Evolutionary conservation across 1,140 invertebrate species (phyloP).

Genomic region (Drosophila watanabei): DNA sequence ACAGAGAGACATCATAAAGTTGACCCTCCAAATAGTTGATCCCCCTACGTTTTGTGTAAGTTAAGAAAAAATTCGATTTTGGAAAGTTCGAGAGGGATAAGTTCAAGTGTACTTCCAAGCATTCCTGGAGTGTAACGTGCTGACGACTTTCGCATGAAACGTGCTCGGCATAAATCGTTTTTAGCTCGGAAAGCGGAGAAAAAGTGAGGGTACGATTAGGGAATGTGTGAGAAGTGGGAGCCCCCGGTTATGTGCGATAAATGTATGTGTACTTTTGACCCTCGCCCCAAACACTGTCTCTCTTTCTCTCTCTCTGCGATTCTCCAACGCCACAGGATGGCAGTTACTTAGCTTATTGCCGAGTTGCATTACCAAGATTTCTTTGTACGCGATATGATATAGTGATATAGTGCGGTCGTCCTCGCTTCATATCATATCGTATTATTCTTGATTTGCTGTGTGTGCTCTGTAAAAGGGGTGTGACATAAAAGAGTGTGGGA

Average conservation of each 20-base stretch:
- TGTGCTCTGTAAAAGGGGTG: slow-evolving; percentile 14
- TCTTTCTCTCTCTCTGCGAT: slow-evolving; percentile 6
- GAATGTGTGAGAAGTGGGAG: slow-evolving; percentile 8
- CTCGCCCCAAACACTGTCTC: slow-evolving; percentile 26
- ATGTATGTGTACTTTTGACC: slow-evolving; percentile 38
- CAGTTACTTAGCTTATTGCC: slow-evolving; percentile 50
- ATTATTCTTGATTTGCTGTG: slow-evolving; percentile 32
- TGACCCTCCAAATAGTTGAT: neutral
- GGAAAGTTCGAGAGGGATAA: slow-evolving; percentile 4
- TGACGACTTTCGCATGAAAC: slow-evolving; percentile 70
- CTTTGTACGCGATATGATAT: slow-evolving; percentile 39
- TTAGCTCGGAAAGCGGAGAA: slow-evolving; percentile 3
- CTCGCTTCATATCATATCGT: slow-evolving; percentile 16
- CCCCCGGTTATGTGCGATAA: slow-evolving; percentile 29
- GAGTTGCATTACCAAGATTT: slow-evolving; percentile 53
- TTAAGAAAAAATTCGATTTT: slow-evolving; percentile 9
- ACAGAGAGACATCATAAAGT: neutral
- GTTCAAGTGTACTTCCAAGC: slow-evolving; percentile 23
- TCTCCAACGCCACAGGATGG: slow-evolving; percentile 30
- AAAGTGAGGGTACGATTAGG: slow-evolving; percentile 15
- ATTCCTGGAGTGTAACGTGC: slow-evolving; percentile 61
- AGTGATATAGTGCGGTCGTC: slow-evolving; percentile 31
- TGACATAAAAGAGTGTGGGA: neutral
- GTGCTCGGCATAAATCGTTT: slow-evolving; percentile 67
- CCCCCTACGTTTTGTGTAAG: neutral